A percentile compares a stretch with the other conserved stretches of the same genome.
Evolutionary conservation across 2,888 invertebrate species (phyloP).

Genomic region (Orchesella flavescens): DNA sequence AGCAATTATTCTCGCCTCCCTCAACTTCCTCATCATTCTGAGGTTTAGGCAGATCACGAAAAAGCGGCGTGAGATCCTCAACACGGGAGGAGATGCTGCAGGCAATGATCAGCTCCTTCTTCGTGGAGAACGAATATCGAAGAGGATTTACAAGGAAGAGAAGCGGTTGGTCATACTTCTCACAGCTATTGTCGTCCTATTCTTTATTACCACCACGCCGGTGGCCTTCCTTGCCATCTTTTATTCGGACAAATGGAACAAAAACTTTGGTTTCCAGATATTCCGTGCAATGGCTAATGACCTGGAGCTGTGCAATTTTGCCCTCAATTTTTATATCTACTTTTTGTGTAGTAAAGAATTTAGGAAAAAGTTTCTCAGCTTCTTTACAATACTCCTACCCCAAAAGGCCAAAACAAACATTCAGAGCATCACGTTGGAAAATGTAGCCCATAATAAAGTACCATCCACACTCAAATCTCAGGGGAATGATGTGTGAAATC

Average conservation of each 20-base stretch:
- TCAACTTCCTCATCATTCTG: slow-evolving; percentile 75
- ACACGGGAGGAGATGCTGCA: slow-evolving; percentile 53
- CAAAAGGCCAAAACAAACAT: slow-evolving; percentile 63
- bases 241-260: slow-evolving; percentile 73
- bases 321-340: slow-evolving; percentile 76
- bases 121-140: slow-evolving; percentile 70
- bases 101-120: slow-evolving; percentile 67
- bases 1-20: slow-evolving; percentile 75
- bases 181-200: slow-evolving; percentile 75
- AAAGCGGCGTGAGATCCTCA: slow-evolving; percentile 74
- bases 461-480: slow-evolving; percentile 40
- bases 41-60: slow-evolving; percentile 75
- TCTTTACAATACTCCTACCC: slow-evolving; percentile 70
- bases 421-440: slow-evolving; percentile 68
- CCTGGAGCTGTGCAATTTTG: slow-evolving; percentile 76
- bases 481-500: slow-evolving; percentile 55
- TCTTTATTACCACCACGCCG: slow-evolving; percentile 76
- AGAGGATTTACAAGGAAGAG: slow-evolving; percentile 74
- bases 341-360: slow-evolving; percentile 75
- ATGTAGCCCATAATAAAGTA: slow-evolving; percentile 64
- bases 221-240: slow-evolving; percentile 75
- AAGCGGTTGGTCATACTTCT: slow-evolving; percentile 75
- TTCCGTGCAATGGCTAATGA: slow-evolving; percentile 76
- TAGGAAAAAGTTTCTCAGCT: slow-evolving; percentile 72
- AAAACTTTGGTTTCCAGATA: slow-evolving; percentile 73